Evolutionary conservation across 2,113 vertebrate genomes (phyloP).

Genomic region (Mobula birostris): DNA sequence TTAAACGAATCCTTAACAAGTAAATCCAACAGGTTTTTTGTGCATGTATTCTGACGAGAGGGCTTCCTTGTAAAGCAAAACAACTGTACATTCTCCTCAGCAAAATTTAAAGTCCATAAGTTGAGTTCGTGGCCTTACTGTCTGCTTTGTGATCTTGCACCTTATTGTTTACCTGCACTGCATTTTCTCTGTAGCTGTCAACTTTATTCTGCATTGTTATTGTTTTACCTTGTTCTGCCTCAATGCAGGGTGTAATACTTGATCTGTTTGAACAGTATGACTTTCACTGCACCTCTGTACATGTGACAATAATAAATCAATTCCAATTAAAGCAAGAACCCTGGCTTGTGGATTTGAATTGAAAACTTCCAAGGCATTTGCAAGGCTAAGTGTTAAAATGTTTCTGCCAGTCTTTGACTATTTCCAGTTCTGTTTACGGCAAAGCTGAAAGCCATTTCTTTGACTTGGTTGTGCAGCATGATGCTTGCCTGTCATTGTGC

Average conservation of each 20-base stretch:
- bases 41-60: background rate
- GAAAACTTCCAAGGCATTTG: background rate
- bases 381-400: background rate
- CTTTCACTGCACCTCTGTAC: no score
- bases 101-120: background rate
- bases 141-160: no score
- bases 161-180: no score
- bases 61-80: background rate
- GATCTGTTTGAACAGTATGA: no score
- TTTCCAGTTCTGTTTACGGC: background rate
- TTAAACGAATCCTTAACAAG: no score
- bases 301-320: no score
- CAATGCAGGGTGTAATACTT: no score
- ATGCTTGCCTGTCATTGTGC: no score
- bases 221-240: no score
- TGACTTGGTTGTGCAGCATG: background rate
- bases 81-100: background rate
- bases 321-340: background rate
- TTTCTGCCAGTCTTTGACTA: background rate
- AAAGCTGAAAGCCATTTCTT: background rate
- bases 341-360: background rate
- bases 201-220: no score
- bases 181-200: no score
- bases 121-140: no score
- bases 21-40: background rate